A percentile compares a stretch with the other conserved stretches of the same genome.
These are phyloP conservation scores for Mesaphorura yosii DNA, from an alignment of 1,140 invertebrate species.

Conservation along the genomic window DNA sequence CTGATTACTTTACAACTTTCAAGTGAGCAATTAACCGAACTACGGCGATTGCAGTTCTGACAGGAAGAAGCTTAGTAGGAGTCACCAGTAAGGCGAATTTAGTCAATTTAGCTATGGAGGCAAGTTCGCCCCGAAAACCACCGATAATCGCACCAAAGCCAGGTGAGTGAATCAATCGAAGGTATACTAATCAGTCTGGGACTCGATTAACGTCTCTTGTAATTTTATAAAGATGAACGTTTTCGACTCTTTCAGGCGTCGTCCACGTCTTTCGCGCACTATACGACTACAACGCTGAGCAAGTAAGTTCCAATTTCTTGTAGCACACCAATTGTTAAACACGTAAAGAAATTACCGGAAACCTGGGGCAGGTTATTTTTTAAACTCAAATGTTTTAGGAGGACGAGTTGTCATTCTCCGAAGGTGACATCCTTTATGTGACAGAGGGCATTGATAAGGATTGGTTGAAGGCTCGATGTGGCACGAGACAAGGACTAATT, in stretches of 20 bases:
- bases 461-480: slow-evolving; percentile 54
- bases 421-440: slow-evolving; percentile 56
- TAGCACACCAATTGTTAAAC: background rate
- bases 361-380: background rate
- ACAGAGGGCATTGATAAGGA: slow-evolving; percentile 42
- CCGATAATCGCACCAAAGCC: slow-evolving; percentile 27
- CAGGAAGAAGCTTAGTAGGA: too few relatives aligned
- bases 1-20: too few relatives aligned
- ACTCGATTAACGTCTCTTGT: background rate
- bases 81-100: too few relatives aligned
- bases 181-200: background rate
- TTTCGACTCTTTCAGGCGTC: slow-evolving; percentile 38
- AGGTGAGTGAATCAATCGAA: slow-evolving; percentile 9
- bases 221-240: background rate
- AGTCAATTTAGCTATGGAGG: too few relatives aligned
- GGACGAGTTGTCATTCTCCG: slow-evolving; percentile 51
- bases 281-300: slow-evolving; percentile 48
- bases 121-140: too few relatives aligned
- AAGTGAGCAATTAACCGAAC: too few relatives aligned
- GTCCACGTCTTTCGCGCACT: slow-evolving; percentile 50
- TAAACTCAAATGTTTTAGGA: slow-evolving; percentile 30
- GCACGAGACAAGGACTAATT: slow-evolving; percentile 48
- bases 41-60: too few relatives aligned
- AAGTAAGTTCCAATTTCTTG: slow-evolving; percentile 38
- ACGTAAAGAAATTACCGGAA: background rate